Base-by-base conservation (phyloP, 2,888 invertebrate species). In the Eudemis profundana region DNA sequence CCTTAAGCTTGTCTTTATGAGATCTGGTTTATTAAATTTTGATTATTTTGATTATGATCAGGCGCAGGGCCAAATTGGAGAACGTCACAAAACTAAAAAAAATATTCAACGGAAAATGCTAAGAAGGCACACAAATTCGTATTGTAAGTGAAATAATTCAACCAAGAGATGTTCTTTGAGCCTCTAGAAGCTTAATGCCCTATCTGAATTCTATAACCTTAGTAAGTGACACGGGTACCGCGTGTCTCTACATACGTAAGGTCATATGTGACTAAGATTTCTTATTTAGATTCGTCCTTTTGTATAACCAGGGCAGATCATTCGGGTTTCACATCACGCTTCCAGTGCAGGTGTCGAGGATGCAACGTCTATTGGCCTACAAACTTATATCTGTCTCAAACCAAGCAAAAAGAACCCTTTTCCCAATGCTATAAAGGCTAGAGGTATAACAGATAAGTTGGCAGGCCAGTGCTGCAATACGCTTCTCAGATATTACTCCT, bases 341-440 rank as follows among this genome's bases (percentile, higher is more conserved):
- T 42, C 42, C 27, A 33, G 50, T 44, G 57, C 64, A 64, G 64
- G 64, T 59, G 64, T 64, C 57, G 36, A n/a, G 29, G n/a, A 38
- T 44, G 64, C 64, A 59, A 50, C 40, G 54, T 27, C n/a, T 54
- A 51, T 51, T 15, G 29, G 29, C 19, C 29, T 44, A 44, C 56
- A 56, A 56, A 44, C 29, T 56, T 42, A 19, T 29, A 12, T 4
- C 1, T 29, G 56, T 8, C 17, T 8, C 7, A 29, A 42, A 7
- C 8, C 29, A 29, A 44, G 19, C 56, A 3, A 29, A n/a, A 29
- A 19, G 17, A 29, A 19, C 15, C 56, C 42, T 44, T 56, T 15
- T 56, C 7, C 1, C 19, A n/a, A 10, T 8, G 0, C 0, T 8
- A 17, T 44, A 56, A 29, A n/a, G n/a, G 8, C 12, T 44, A 29